Evolutionary conservation across 2,797 vertebrate species (phyloP).

Genomic region (Sebastes oblongus): DNA sequence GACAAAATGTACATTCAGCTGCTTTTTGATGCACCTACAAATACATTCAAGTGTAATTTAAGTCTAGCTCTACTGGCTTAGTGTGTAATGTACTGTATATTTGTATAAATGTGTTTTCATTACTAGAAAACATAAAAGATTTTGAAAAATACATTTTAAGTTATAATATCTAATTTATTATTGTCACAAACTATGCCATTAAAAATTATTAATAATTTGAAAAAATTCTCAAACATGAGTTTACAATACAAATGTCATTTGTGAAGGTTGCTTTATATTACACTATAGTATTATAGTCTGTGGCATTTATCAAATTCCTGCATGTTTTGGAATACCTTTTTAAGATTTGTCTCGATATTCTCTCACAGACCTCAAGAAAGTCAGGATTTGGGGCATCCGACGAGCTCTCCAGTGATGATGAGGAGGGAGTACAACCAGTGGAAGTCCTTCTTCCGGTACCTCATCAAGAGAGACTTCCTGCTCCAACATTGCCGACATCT

Average conservation of each 20-base stretch:
- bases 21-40: background rate
- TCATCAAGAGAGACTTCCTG: slow-evolving; percentile 58
- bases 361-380: slow-evolving; percentile 75
- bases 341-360: background rate
- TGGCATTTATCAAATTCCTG: background rate
- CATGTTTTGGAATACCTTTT: background rate
- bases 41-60: background rate
- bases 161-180: background rate
- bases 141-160: background rate
- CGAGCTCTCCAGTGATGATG: slow-evolving; percentile 94
- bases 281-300: background rate
- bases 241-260: background rate
- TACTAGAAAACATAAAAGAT: background rate
- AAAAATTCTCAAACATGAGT: background rate
- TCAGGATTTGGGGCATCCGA: slow-evolving; percentile 85
- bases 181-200: background rate
- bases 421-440: slow-evolving; percentile 71
- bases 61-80: background rate
- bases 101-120: background rate
- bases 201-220: accelerated
- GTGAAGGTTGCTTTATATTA: background rate
- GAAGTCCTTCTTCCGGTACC: slow-evolving; percentile 49
- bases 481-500: slow-evolving; percentile 74
- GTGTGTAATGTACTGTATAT: background rate
- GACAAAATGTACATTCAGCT: background rate